Base-by-base conservation (phyloP, 1,140 invertebrate species). In the Trachymyrmex cornetzi region DNA sequence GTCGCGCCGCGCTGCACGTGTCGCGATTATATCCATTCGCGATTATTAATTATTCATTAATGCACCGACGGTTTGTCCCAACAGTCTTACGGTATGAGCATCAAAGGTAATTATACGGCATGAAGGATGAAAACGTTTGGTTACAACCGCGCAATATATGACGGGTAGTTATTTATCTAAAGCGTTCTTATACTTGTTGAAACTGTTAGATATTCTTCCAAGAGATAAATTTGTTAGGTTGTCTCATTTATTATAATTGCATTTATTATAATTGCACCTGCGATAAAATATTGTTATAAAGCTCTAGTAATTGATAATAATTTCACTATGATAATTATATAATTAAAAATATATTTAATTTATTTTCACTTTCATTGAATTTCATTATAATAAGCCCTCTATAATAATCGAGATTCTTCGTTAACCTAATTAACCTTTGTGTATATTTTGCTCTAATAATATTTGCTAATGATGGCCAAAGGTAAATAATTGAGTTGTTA, bases 31-130 rank as follows among this genome's bases (percentile, higher is more conserved):
- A 30, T 61, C n/a, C 44, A 63, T 61, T 84, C 44, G 64, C 14
- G 14, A 84, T 84, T 74, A 82, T 82, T 84, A 84, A 84, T 84
- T 84, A 75, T 84, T 84, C 80, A 63, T 84, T 84, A 75, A 84
- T 24, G 12, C 14, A 72, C 30, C 55, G 55, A 34, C 27, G 55
- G 22, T 12, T 24, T 12, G 34, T 9, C 30, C 27, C 63, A 30
- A 48, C 67, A 57, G 0, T 74, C 24, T 84, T 63, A 61, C 59
- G 59, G 72, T 24, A 48, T 24, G 9, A 61, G 24, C 75, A 27
- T 72, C 50, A 59, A 12, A 48, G 53, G 38, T 27, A 61, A 74
- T 75, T 84, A 75, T 84, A 75, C 24, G 2, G 80, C 22, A 34
- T 16, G 80, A 84, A 82, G 55, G 38, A 48, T 84, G 48, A 84